Evolutionary conservation across 2,888 invertebrate genomes (phyloP).

Genomic region (Hypsopygia costalis): DNA sequence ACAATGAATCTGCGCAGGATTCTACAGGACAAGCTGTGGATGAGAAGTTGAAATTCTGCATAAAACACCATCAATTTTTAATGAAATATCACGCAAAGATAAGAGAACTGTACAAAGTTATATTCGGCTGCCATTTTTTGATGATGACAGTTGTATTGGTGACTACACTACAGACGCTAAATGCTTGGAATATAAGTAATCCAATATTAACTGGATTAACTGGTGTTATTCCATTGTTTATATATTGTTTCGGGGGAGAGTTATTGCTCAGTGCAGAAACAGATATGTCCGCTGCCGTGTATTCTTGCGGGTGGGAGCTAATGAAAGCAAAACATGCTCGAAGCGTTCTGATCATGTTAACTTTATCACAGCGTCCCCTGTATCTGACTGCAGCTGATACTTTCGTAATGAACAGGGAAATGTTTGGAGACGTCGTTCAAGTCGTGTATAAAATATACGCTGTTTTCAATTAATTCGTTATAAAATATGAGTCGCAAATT

Average conservation of each 20-base stretch:
- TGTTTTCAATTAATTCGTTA: constrained; percentile 41
- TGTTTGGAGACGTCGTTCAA: constrained; percentile 47
- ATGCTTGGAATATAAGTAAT: constrained; percentile 45
- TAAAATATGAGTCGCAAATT: too few species aligned
- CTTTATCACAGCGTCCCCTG: constrained; percentile 39
- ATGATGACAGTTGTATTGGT: constrained; percentile 50
- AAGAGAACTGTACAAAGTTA: constrained; percentile 34
- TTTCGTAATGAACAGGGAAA: constrained; percentile 50
- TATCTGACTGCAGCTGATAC: constrained; percentile 46
- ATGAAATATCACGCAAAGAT: constrained; percentile 39
- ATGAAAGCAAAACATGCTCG: constrained; percentile 44
- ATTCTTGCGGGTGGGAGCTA: constrained; percentile 47
- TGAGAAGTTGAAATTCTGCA: constrained; percentile 38
- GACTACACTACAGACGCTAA: constrained; percentile 51
- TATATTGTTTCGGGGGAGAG: constrained; percentile 58
- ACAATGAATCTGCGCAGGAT: constrained; percentile 14
- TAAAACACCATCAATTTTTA: constrained; percentile 49
- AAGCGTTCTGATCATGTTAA: constrained; percentile 35
- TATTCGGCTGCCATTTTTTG: constrained; percentile 50
- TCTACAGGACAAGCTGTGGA: constrained; percentile 20
- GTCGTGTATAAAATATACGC: constrained; percentile 56
- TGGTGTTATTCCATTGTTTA: constrained; percentile 44
- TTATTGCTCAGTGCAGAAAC: constrained; percentile 39
- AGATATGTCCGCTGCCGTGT: constrained; percentile 37
- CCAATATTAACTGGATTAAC: constrained; percentile 45